Conservation (phyloP, 2,797 vertebrate species). For the Sebastes melanostomus region DNA sequence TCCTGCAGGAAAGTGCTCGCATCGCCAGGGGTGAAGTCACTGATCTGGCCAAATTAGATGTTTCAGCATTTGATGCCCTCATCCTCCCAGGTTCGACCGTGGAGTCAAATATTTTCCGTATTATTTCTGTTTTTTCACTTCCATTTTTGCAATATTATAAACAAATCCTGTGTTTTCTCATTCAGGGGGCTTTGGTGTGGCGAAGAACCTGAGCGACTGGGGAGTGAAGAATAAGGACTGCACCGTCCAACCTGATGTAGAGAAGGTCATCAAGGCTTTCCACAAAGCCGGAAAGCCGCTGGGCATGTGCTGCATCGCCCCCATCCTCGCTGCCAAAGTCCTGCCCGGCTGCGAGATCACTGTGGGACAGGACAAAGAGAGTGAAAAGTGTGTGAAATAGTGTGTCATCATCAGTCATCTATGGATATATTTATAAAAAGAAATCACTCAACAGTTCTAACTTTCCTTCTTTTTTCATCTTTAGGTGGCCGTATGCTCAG, state of each 20-base stretch:
- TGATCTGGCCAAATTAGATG: conserved; percentile 81
- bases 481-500: conserved; percentile 85
- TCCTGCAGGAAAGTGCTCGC: conserved; percentile 88
- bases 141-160: not conserved
- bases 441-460: not conserved
- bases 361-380: conserved; percentile 90
- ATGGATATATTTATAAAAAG: no score
- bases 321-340: conserved; percentile 88
- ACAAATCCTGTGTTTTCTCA: not conserved
- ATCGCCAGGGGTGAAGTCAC: conserved; percentile 88
- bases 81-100: conserved; percentile 86
- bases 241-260: conserved; percentile 82
- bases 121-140: not conserved
- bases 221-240: conserved; percentile 91
- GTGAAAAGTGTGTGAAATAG: conserved; percentile 69
- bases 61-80: conserved; percentile 79
- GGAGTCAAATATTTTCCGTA: not conserved
- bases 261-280: conserved; percentile 88
- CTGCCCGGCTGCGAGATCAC: conserved; percentile 91
- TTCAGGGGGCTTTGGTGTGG: conserved; percentile 90
- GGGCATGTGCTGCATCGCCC: conserved; percentile 93
- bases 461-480: not conserved
- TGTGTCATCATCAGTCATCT: not conserved
- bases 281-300: conserved; percentile 89
- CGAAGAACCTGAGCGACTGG: conserved; percentile 91